Evolutionary conservation across 1,140 invertebrate genomes (phyloP), one percentile per base, ranked within the genome.

Genomic region (Triops longicaudatus): DNA sequence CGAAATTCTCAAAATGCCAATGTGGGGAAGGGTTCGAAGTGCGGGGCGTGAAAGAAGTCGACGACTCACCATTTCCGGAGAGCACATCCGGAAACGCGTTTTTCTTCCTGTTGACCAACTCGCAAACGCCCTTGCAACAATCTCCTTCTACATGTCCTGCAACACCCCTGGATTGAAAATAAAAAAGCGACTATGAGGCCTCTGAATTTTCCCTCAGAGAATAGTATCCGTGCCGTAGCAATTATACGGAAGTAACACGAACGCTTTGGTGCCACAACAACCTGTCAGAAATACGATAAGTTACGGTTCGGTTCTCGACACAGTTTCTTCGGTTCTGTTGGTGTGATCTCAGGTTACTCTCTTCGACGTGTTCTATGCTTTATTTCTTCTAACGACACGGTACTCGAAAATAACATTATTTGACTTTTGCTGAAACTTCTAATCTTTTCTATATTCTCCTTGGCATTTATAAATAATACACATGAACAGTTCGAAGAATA

Each of bases 201-300:
- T 22, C 50, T 63, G 5, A 12, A 63, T 63, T 63, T 63, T 63
- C 50, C 50, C 22, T 5, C 10, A 22, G 50, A 12, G 22, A n/a
- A 63, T 63, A 17, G 2, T n/a, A 63, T 63, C 22, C 50, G 43
- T 44, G 43, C 43, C 43, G 50, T 14, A 22, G 50, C 50, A 63
- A 63, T 63, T 63, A 63, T 63, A n/a, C 22, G 50, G n/a, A 63
- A 63, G 50, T 63, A 63, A 63, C 50, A n/a, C 22, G 50, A 63
- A n/a, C 50, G 50, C 50, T 63, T 63, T 17, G n/a, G n/a, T 63
- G 50, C 6, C 9, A n/a, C 17, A 63, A 63, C 14, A 63, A 63
- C 50, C 50, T 22, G 17, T 63, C 50, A 5, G 50, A 63, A 63
- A 63, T 63, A 63, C 50, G 22, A 63, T 63, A 37, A 37, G 31